Evolutionary conservation across 2,113 vertebrate species (phyloP), one percentile per base, ranked within the genome.

Genomic region (Gila orcuttii): DNA sequence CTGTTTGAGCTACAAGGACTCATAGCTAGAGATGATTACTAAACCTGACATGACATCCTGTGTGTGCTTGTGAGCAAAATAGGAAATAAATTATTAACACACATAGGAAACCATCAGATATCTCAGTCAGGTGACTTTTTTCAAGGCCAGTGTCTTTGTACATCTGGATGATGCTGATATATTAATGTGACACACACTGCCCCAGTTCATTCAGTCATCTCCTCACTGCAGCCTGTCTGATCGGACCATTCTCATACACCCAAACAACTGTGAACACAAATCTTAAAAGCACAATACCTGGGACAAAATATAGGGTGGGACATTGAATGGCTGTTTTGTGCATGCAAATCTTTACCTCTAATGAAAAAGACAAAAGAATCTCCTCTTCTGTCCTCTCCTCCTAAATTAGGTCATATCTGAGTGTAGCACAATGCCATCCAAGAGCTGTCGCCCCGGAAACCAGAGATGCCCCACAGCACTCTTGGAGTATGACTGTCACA

Each of bases 341-440:
- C 64, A 74, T 85, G 83, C 85, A 39, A 75, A 73, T 50, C 77
- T 68, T 47, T 74, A 45, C 78, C 42, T 80, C 39, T 71, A 74
- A 75, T 82, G 77, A 82, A 78, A 77, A 21, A 77, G 23, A 74
- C 17, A 69, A 88, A 85, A 69, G 28, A 75, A 57, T 82, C 15
- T 64, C 66, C 78, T 76, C 13, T 79, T 15, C 33, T 68, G 19
- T 76, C 80, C 82, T 59, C 50, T 88, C 60, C 87, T 50, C 55
- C 82, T 85, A 91, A 95, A 94, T 92, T 90, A 93, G 93, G 92
- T 93, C 93, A 92, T 93, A 91, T 93, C 84, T 87, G 92, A 92
- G 84, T 91, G 93, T 91, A 91, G 92, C 92, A 94, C 94, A 91
- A 68, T 90, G 86, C 93, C 86, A 91, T 88, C 88, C 90, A 91